Evolutionary conservation across 2,888 invertebrate genomes (phyloP), one percentile per base, ranked within the genome.

Genomic region (Agrilus cyanescens): DNA sequence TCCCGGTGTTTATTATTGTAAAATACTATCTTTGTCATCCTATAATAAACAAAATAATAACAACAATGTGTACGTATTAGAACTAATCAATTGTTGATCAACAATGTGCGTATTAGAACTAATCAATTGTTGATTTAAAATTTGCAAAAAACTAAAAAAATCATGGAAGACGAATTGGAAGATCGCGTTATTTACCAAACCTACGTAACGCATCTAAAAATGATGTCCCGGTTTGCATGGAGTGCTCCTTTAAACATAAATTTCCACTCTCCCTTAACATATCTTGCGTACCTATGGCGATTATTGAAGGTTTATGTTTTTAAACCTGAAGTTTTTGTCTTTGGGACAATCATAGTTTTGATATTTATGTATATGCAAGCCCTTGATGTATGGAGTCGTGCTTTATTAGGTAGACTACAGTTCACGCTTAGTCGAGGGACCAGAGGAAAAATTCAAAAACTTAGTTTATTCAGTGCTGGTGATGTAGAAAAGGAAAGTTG

Each of bases 111-210:
- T 25, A 25, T 25, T 25, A 25, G 10, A 25, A 25, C 25, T 25
- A 25, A 8, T n/a, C n/a, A n/a, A 25, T 25, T 25, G 25, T 25
- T 25, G 25, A 25, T 25, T 10, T 10, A 1, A 25, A 25, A 25
- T 10, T 25, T 25, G 10, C 10, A 25, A 20, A 10, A 25, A n/a
- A n/a, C n/a, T 25, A 3, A 2, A 4, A 25, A 25, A 25, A 25
- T 25, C 25, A 90, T 90, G 90, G 90, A 90, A 77, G 89, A 90
- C 82, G 88, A 88, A 72, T 72, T 89, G 60, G 89, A 90, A 71
- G 88, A 89, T 60, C 81, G 80, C 74, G 81, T 89, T 58, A 73
- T 89, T 58, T 85, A 87, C 68, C 88, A 89, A 75, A 85, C 88
- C 29, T 86, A 86, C 68, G 69, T 85, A 53, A 85, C 87, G 53